phyloP scores from a whole-genome alignment of 2,797 vertebrate species.

The Phrynocephalus guinanensis region DNA sequence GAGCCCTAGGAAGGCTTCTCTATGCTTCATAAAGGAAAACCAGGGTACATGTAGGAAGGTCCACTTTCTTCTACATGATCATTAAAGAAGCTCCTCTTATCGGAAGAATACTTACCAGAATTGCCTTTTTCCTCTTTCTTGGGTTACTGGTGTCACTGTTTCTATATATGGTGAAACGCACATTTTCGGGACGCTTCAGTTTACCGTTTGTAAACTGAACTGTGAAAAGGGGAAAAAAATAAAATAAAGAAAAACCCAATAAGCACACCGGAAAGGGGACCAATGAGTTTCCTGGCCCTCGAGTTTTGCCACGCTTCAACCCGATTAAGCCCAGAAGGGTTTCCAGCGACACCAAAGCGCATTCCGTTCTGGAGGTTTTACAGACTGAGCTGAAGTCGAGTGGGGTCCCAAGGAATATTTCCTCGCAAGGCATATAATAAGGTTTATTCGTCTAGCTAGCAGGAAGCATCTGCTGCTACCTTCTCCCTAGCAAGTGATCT shows the following conservation, averaged over 20 bases:
- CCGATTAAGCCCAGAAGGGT: not conserved
- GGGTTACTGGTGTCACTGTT: slow-evolving; percentile 81
- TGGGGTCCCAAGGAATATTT: not conserved
- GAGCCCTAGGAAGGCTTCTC: not conserved
- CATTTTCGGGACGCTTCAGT: slow-evolving; percentile 74
- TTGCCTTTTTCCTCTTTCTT: slow-evolving; percentile 82
- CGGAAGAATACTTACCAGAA: slow-evolving; percentile 82
- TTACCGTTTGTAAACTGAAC: slow-evolving; percentile 92
- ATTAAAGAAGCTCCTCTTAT: not conserved
- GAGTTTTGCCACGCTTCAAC: not conserved
- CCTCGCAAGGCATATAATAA: no score
- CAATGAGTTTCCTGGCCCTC: not conserved
- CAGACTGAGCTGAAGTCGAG: no score
- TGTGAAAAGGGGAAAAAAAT: slow-evolving; percentile 62
- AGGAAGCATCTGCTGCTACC: no score
- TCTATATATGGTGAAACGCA: slow-evolving; percentile 85
- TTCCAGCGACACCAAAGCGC: not conserved
- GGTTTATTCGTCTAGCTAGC: no score
- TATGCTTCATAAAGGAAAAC: not conserved
- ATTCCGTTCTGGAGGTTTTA: not conserved
- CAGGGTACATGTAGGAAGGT: not conserved
- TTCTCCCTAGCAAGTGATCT: no score
- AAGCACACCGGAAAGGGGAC: not conserved
- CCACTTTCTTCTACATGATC: not conserved
- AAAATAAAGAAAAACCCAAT: not conserved